Evolutionary conservation across 2,888 invertebrate genomes (phyloP).

Genomic region (Oeneis ivallda): DNA sequence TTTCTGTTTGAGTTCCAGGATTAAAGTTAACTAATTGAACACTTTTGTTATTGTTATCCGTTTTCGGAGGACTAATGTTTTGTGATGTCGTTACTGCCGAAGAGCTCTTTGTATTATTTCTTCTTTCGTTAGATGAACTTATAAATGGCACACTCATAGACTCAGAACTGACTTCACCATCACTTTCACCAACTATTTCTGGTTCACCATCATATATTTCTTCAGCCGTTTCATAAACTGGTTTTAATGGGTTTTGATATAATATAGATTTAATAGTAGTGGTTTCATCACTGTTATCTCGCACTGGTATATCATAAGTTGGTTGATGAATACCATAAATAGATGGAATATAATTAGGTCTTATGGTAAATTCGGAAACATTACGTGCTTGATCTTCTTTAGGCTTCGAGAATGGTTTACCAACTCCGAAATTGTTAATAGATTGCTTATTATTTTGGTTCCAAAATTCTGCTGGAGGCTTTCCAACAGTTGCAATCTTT

Average conservation of each 20-base stretch:
- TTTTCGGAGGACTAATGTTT: slow-evolving; percentile 38
- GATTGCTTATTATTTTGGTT: slow-evolving; percentile 45
- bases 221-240: slow-evolving; percentile 70
- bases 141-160: slow-evolving; percentile 75
- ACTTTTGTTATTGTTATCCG: slow-evolving; percentile 45
- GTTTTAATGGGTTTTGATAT: slow-evolving; percentile 52
- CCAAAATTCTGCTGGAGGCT: slow-evolving; percentile 71
- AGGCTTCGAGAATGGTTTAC: slow-evolving; percentile 66
- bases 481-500: slow-evolving; percentile 66
- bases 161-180: slow-evolving; percentile 73
- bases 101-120: slow-evolving; percentile 33
- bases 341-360: slow-evolving; percentile 63
- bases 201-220: slow-evolving; percentile 70
- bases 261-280: slow-evolving; percentile 52
- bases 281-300: slow-evolving; percentile 69
- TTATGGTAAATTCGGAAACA: slow-evolving; percentile 49
- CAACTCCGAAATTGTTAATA: slow-evolving; percentile 56
- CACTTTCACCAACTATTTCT: slow-evolving; percentile 55
- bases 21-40: slow-evolving; percentile 50
- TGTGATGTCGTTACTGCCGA: slow-evolving; percentile 7
- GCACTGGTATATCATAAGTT: slow-evolving; percentile 73
- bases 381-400: slow-evolving; percentile 49
- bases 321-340: slow-evolving; percentile 64
- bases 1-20: slow-evolving; percentile 75
- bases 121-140: slow-evolving; percentile 60